Base-by-base conservation (phyloP, 2,113 vertebrate genomes). In the Clupea harengus region DNA sequence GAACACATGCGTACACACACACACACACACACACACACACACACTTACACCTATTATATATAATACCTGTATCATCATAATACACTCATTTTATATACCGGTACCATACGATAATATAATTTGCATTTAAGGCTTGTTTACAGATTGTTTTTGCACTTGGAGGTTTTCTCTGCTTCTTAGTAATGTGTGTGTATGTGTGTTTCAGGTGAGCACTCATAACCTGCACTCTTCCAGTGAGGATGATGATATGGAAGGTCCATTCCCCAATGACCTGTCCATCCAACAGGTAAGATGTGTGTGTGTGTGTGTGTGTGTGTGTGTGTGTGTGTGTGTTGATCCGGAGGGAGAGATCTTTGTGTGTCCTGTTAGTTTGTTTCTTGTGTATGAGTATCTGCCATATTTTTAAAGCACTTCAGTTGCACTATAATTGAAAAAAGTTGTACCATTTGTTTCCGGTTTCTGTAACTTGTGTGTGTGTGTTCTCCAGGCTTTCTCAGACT, bases 191-290 rank as follows among this genome's bases (percentile, higher is more conserved):
- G 46, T n/a, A n/a, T 86, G 0, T 83, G 10, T 90, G 1, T 90
- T 90, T 0, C 93, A 99, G 98, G 97, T 99, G 78, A 98, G 96
- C 95, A 97, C 97, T 52, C 97, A 98, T 90, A 98, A 98, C 91
- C 95, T 99, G 85, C 98, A 98, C 91, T 98, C 98, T 4, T 99
- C 97, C 86, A 98, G 97, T 2, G 98, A 99, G 92, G 98, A 99
- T 0, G 98, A 99, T 85, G 98, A 99, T 92, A 94, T 97, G 81
- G 97, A 99, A 92, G 95, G 95, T 32, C 94, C 96, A 82, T 99
- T 99, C 90, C 97, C 97, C 89, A 98, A 96, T 0, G 97, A 98
- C 82, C 94, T 99, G 86, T 97, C 98, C 0, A 96, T 99, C 6
- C 98, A 99, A 1, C 98, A 99, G 96, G 98, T 99, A 93, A 15